Evolutionary conservation across 2,113 vertebrate species (phyloP).

Genomic region (Corythaeola cristata): DNA sequence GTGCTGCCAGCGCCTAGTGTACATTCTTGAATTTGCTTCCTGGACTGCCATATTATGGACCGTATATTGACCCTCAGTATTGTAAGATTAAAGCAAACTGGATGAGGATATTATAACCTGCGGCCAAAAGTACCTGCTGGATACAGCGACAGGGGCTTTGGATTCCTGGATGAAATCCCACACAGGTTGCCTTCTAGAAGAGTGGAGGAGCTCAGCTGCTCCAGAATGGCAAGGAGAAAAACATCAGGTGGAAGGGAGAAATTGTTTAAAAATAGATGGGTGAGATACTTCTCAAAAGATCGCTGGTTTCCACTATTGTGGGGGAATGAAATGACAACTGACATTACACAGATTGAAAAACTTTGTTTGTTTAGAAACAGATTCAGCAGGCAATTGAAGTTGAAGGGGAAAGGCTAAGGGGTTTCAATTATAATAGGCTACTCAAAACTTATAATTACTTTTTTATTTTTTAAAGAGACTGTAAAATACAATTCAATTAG

Average conservation of each 20-base stretch:
- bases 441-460: background rate
- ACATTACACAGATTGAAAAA: background rate
- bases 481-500: background rate
- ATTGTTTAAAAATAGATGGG: background rate
- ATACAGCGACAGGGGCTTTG: background rate
- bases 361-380: background rate
- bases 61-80: background rate
- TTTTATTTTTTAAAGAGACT: background rate
- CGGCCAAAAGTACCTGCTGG: background rate
- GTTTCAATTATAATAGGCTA: background rate
- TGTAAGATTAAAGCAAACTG: background rate
- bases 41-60: background rate
- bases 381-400: background rate
- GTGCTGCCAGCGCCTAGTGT: background rate
- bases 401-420: background rate
- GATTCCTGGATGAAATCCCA: background rate
- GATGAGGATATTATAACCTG: background rate
- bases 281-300: rapidly evolving
- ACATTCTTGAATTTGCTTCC: background rate
- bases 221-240: background rate
- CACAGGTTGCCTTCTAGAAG: background rate
- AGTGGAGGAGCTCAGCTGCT: background rate
- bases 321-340: background rate
- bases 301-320: background rate
- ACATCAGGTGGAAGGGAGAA: background rate